A percentile compares a stretch with the other conserved stretches of the same genome.
Evolutionary conservation across 2,888 invertebrate species (phyloP).

Genomic region (Rhingia campestris): DNA sequence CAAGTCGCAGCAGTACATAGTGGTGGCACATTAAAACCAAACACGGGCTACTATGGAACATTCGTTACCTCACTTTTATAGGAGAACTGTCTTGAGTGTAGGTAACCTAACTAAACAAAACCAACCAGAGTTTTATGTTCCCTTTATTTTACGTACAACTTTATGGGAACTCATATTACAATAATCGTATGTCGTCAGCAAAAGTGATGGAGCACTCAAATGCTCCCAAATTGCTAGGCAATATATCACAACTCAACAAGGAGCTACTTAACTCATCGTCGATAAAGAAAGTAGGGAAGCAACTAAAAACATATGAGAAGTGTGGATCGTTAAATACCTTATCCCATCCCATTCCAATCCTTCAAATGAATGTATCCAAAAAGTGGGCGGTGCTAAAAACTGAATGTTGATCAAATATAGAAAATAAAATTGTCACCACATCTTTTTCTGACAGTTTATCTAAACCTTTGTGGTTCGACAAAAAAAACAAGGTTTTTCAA

Average conservation of each 20-base stretch:
- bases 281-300: not conserved
- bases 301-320: too few relatives aligned
- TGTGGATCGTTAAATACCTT: too few relatives aligned
- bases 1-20: constrained; percentile 51
- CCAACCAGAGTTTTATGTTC: constrained; percentile 15
- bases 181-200: constrained; percentile 45
- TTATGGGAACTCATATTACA: constrained; percentile 67
- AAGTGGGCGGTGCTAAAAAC: too few relatives aligned
- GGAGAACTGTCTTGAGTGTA: constrained; percentile 24
- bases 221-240: constrained; percentile 67
- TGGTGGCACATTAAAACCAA: constrained; percentile 4
- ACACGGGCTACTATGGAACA: constrained; percentile 19
- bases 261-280: constrained; percentile 57
- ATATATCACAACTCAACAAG: constrained; percentile 70
- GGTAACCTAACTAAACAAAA: constrained; percentile 7
- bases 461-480: too few relatives aligned
- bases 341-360: too few relatives aligned
- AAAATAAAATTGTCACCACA: too few relatives aligned
- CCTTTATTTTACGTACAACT: constrained; percentile 14
- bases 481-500: too few relatives aligned
- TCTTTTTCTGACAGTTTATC: too few relatives aligned
- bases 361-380: too few relatives aligned
- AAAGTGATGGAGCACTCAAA: constrained; percentile 40
- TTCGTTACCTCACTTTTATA: constrained; percentile 63
- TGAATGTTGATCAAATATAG: too few relatives aligned